Evolutionary conservation across 2,888 invertebrate species (phyloP), one percentile per base, ranked within the genome.

Genomic region (Hesperia comma): DNA sequence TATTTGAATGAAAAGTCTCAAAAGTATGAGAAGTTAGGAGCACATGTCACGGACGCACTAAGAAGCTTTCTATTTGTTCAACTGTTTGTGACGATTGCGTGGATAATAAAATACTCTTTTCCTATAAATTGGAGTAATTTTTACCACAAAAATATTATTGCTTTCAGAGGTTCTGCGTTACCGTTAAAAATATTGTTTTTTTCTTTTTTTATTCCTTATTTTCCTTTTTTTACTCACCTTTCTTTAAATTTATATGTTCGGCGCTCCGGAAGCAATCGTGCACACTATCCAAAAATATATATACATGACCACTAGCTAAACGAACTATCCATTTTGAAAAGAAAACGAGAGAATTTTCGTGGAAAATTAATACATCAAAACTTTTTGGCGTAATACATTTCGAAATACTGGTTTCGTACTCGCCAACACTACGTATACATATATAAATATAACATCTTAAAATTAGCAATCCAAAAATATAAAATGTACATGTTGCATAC

Each of bases 371-470:
- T 90, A 90, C 90, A 90, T 92, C 91, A 92, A 92, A 92, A 90
- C 91, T 87, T 91, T 66, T 92, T 92, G 92, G 92, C 92, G 92
- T 77, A 86, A 91, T 88, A 92, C 92, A 83, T 86, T 74, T 87
- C 87, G 91, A 90, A 92, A 91, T 91, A 92, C 90, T 91, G 90
- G 82, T 82, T 81, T 83, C 81, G 91, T 90, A 91, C 85, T 80
- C 92, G 92, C 92, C 91, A 82, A 84, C 80, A 87, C 91, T 91
- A 92, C 92, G 89, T 91, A 90, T 91, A 92, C 86, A 92, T 92
- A 92, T 92, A 90, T 92, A 92, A 92, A 92, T 92, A 92, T 92
- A 92, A 91, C 90, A 89, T 92, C 92, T 92, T 92, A 92, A 92
- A 92, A 91, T 91, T 92, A 92, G 92, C 92, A 86, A 92, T 92